Evolutionary conservation across 2,888 invertebrate genomes (phyloP), one percentile per base, ranked within the genome.

Genomic region (Ormyrus nitidulus): DNA sequence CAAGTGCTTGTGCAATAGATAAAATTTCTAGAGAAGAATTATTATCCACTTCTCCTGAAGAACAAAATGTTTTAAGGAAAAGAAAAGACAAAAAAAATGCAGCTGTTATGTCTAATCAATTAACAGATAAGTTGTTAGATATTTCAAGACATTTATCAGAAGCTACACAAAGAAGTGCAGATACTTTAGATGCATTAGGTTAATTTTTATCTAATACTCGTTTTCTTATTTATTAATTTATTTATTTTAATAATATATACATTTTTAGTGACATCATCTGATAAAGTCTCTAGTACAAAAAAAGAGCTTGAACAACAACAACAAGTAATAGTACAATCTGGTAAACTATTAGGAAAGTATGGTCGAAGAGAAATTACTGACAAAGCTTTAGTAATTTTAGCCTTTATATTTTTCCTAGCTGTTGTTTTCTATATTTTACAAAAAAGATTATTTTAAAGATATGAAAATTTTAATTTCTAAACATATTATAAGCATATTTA

Each of bases 301-400:
- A 94, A 95, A 83, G 98, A 98, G 90, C 91, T 98, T 56, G 94
- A 95, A 85, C 94, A 94, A 84, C 98, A 98, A 82, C 96, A 96
- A 2, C 95, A 96, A 82, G 95, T 95, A 46, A 97, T 98, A 85
- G 93, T 95, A 48, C 97, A 97, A 88, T 97, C 98, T 0, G 95
- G 96, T 83, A 98, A 97, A 90, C 92, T 99, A 8, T 91, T 99
- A 64, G 97, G 97, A 77, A 99, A 99, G 91, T 99, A 98, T 89
- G 97, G 97, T 4, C 92, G 98, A 74, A 92, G 99, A 56, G 99
- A 99, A 91, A 95, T 97, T 83, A 99, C 99, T 0, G 99, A 99
- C 89, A 98, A 98, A 92, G 94, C 98, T 78, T 92, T 99, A 8
- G 93, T 97, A 88, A 94, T 95, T 85, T 94, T 98, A 87, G 97